phyloP scores from a whole-genome alignment of 2,113 vertebrate genomes.

The Archocentrus centrarchus region DNA sequence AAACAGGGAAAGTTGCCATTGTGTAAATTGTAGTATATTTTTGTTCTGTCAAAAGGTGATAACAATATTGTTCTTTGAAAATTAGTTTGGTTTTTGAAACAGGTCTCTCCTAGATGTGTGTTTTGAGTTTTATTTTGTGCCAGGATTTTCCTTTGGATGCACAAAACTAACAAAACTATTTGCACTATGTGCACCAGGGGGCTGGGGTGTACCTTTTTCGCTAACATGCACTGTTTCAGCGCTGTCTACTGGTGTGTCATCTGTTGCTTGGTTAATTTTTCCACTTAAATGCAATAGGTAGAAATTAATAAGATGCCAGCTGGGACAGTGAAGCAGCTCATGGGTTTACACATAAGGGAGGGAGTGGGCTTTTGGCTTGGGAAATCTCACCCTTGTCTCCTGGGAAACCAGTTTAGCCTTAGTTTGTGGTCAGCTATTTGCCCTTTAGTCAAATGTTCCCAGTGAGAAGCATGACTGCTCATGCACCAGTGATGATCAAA shows the following conservation, averaged over 20 bases:
- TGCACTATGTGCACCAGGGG: not conserved
- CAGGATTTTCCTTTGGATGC: conserved; percentile 38
- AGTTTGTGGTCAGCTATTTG: conserved; percentile 68
- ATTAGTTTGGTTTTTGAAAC: not conserved
- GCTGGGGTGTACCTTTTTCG: not conserved
- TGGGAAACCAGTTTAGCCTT: conserved; percentile 71
- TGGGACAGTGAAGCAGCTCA: not conserved
- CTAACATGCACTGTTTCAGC: not conserved
- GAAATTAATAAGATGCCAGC: not conserved
- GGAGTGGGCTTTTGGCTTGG: conserved; percentile 36
- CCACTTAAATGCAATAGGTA: not conserved
- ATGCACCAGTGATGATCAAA: conserved; percentile 43
- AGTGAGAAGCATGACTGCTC: conserved; percentile 41
- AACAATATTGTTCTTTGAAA: too few species aligned
- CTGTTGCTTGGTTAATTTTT: not conserved
- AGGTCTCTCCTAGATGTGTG: not conserved
- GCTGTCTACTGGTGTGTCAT: not conserved
- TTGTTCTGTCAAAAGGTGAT: too few species aligned
- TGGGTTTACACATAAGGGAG: not conserved
- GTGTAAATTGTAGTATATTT: too few species aligned
- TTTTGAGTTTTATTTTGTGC: conserved; percentile 31
- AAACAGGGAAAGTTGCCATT: too few species aligned
- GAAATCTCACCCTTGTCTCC: conserved; percentile 63
- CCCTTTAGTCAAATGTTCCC: conserved; percentile 60
- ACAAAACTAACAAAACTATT: conserved; percentile 41